Base-by-base conservation (phyloP, 2,113 vertebrate genomes). In the Tamias sibiricus region DNA sequence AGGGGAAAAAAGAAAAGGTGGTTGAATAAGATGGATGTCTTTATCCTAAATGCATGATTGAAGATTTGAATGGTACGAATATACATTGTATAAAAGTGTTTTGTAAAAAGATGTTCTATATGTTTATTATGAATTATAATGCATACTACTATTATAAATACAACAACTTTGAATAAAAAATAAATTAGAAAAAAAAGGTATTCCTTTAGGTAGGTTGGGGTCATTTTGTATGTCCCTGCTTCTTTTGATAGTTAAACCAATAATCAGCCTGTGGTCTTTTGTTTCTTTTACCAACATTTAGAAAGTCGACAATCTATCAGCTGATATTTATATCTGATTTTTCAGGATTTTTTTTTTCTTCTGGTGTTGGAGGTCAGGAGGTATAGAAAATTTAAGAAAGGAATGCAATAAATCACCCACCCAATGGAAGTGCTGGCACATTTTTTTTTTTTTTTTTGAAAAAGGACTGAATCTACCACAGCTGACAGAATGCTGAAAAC, bases 251-350 rank as follows among this genome's bases (percentile, higher is more conserved):
- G 85, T 35, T 72, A 47, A 89, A 47, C 42, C n/a, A 71, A 10
- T 85, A 42, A 75, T 87, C 30, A 68, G 4, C 30, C 66, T 87
- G 35, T 68, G 64, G 64, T 37, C 64, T 92, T 92, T 94, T 62
- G 79, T 76, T 90, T 88, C 64, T 95, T 42, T 30, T 64, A 35
- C 37, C 59, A 37, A 64, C 49, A 87, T 83, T 76, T 87, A 91
- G 74, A 93, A 91, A 87, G 69, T 40, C 86, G 89, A 93, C 37
- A 44, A 17, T 69, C 81, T 94, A 26, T 66, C 54, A 80, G 47
- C n/a, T 95, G 64, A 69, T 96, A 64, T 85, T 92, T 96, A 32
- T 79, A 79, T 86, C 79, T 71, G 57, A 12, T 5, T 86, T 95
- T 77, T 28, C 16, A 37, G 66, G 19, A n/a, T 37, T 68, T 20